Base-by-base conservation (phyloP, 2,888 invertebrate genomes). In the Ornithoptera priamus region DNA sequence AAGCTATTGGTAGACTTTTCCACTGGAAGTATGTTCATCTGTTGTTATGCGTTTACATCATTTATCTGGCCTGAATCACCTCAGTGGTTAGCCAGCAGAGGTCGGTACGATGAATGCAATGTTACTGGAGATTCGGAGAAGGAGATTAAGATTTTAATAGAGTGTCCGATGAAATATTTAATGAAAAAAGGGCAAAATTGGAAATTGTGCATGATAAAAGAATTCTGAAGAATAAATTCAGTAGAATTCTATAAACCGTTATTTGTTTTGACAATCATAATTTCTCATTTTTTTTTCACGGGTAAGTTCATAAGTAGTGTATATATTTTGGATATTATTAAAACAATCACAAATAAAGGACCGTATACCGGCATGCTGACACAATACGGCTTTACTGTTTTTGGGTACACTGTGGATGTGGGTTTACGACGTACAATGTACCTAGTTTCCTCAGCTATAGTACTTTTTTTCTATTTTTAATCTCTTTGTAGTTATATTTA, bases 401-500 rank as follows among this genome's bases (percentile, higher is more conserved):
- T 53, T 24, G 70, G 66, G 66, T 65, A 0, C 67, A 70, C 15
- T n/a, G 50, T 3, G 70, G 70, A 12, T 58, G 70, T 53, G 53
- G 22, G 6, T 20, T 70, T 30, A 59, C 70, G 77, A 8, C 75
- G 87, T 66, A 83, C 81, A 2, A 74, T 88, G 56, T 77, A 86
- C 57, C 69, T 88, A 30, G 72, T 74, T 0, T 79, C 84, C 6
- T 59, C 70, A 8, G 20, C 24, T 15, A n/a, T 66, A 15, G 66
- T 62, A 1, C 59, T 70, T 8, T 53, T 15, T 63, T 70, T 20
- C 75, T 89, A 10, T 84, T 83, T 53, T 62, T 80, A 22, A 80
- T 86, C 68, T 83, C 86, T 17, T 65, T 84, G 12, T 88, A 88
- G 70, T 76, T 88, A 42, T 86, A 81, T 74, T 73, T 88, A n/a